These are phyloP conservation scores for Rhodinocichla rosea DNA, from an alignment of 2,113 vertebrate species.

Conservation along the genomic window DNA sequence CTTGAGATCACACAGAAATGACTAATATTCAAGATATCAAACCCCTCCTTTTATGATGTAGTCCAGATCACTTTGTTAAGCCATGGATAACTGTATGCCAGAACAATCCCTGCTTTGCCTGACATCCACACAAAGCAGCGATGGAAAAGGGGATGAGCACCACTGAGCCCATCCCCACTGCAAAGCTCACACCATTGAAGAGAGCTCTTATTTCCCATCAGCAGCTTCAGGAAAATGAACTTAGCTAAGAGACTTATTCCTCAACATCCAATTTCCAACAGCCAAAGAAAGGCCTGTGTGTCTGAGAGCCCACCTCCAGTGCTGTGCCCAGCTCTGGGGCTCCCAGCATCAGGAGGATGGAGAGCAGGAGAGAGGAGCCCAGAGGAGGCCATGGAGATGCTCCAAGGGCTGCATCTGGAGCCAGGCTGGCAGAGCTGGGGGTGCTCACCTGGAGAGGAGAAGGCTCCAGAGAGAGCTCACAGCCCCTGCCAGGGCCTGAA, in stretches of 20 bases:
- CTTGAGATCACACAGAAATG: not conserved
- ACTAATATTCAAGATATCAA: not conserved
- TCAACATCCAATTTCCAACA: not conserved
- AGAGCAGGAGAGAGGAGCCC: not conserved
- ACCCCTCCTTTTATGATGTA: not conserved
- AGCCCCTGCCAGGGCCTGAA: fast-evolving
- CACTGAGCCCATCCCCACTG: not conserved
- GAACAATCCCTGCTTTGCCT: not conserved
- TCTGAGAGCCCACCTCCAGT: not conserved
- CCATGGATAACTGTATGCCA: not conserved
- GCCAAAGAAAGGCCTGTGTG: not conserved
- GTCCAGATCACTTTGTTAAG: not conserved
- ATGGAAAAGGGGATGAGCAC: not conserved
- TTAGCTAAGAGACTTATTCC: not conserved
- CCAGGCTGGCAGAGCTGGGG: not conserved
- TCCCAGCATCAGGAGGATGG: not conserved
- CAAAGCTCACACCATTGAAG: not conserved
- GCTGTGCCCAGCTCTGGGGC: not conserved
- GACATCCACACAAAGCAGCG: not conserved
- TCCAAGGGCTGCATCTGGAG: not conserved
- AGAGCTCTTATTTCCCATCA: not conserved
- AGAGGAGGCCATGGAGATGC: fast-evolving
- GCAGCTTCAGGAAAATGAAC: not conserved
- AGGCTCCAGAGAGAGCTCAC: not conserved
- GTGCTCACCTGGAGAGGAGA: not conserved